phyloP scores from a whole-genome alignment of 37 sponge, comb jelly and placozoan species.

The Amphimedon queenslandica region DNA sequence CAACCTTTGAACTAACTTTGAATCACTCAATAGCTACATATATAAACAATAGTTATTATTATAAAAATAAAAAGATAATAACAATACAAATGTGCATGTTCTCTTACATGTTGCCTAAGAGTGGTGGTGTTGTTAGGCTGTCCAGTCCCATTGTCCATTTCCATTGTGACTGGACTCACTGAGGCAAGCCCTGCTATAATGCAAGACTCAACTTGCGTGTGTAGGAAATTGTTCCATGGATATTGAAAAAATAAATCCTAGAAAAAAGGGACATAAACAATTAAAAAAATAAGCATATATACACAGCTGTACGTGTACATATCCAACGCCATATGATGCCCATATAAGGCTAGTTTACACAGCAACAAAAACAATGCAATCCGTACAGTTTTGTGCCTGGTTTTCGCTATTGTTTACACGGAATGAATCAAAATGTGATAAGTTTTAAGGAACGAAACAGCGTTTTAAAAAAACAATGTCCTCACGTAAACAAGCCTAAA shows the following conservation, averaged over 20 bases:
- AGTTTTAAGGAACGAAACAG: no score
- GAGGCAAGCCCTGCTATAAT: slow-evolving; percentile 34
- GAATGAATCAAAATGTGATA: no score
- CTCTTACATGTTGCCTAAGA: slow-evolving; percentile 56
- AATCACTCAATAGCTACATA: slow-evolving; percentile 45
- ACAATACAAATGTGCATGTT: no score
- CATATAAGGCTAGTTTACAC: no score
- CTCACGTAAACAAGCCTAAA: neutral
- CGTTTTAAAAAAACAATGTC: no score
- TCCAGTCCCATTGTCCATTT: slow-evolving; percentile 3
- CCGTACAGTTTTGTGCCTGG: no score
- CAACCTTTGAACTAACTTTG: slow-evolving; percentile 47
- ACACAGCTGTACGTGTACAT: no score
- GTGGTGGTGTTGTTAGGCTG: slow-evolving; percentile 14
- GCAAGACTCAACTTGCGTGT: slow-evolving; percentile 65
- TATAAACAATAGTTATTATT: no score
- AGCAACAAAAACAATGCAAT: no score
- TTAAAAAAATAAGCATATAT: neutral
- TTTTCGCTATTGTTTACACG: no score
- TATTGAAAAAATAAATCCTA: slow-evolving; percentile 71
- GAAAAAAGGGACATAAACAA: neutral
- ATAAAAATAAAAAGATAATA: no score
- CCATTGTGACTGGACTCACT: neutral
- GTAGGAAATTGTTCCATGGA: slow-evolving; percentile 89
- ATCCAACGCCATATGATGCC: no score